A percentile compares a stretch with the other conserved stretches of the same genome.
These are phyloP conservation scores for Stichopus horrens DNA, from an alignment of 53 echinoderm and acorn worm genomes.

Conservation along the genomic window DNA sequence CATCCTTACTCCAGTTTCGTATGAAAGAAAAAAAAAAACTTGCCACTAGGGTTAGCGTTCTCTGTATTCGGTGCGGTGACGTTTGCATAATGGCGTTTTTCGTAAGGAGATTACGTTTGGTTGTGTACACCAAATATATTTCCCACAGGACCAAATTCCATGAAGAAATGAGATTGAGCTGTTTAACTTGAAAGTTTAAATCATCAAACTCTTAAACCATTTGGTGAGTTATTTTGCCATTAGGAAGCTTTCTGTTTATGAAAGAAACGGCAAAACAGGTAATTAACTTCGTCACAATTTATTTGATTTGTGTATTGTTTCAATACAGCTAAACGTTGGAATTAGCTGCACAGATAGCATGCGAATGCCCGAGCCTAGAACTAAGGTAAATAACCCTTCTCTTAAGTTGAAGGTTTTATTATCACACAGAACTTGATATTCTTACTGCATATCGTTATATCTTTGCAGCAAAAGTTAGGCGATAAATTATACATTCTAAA, in stretches of 20 bases:
- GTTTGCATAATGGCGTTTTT: constrained; percentile 4
- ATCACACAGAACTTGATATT: neutral
- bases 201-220: neutral
- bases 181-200: neutral
- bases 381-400: neutral
- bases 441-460: constrained; percentile 3
- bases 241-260: constrained; percentile 6
- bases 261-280: neutral
- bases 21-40: neutral
- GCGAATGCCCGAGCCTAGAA: neutral
- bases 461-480: neutral
- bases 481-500: constrained; percentile 24
- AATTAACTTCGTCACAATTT: neutral
- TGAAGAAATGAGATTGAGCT: constrained; percentile 15
- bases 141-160: constrained; percentile 10
- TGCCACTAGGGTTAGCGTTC: constrained; percentile 13
- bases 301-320: constrained; percentile 13
- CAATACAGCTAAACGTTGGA: neutral
- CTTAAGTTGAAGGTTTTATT: neutral
- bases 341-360: neutral
- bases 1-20: neutral
- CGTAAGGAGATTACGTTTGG: constrained; percentile 18
- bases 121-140: constrained; percentile 16
- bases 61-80: neutral
- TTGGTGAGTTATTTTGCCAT: constrained; percentile 14